Evolutionary conservation across 1,140 invertebrate species (phyloP), one percentile per base, ranked within the genome.

Genomic region (Leptoteleia sp.): DNA sequence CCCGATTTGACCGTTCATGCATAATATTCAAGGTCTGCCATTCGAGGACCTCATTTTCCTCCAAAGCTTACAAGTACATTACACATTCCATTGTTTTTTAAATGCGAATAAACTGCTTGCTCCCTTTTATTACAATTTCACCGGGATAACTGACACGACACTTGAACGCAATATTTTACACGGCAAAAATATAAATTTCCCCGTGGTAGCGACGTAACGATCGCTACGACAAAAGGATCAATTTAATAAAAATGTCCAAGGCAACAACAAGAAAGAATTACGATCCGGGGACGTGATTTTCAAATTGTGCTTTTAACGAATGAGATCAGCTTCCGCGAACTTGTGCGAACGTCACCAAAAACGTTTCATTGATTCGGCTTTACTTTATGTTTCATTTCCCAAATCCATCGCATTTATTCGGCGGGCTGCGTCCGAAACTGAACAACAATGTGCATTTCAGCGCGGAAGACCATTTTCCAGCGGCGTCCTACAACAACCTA

Each of bases 1-100:
- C 55, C 81, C 79, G 75, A 83, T 85, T 84, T 81, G 83, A 59
- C 72, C 72, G 70, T 84, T 83, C 82, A 79, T 82, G 82, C 82
- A 85, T 87, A 86, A 85, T 86, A 80, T 82, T 59, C 47, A 33
- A 37, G 33, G 11, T 65, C 38, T 19, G 52, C 37, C 64, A 75
- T 35, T 50, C 35, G 40, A 38, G 62, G 31, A 31, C 17, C 57
- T 68, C 38, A 71, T 72, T 70, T 68, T 47, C 38, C 37, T 38
- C 62, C 15, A 40, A 61, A 45, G 54, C 62, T 13, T 42, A 47
- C 45, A 57, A 57, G 52, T 65, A 65, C 52, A n/a, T n/a, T 48
- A 25, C 11, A 31, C 35, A 59, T 50, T 40, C 33, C 48, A n/a
- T 5, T 25, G n/a, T n/a, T n/a, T 55, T 61, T 50, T 50, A 54